phyloP scores from a whole-genome alignment of 2,888 invertebrate species.

The Leistus spinibarbis region DNA sequence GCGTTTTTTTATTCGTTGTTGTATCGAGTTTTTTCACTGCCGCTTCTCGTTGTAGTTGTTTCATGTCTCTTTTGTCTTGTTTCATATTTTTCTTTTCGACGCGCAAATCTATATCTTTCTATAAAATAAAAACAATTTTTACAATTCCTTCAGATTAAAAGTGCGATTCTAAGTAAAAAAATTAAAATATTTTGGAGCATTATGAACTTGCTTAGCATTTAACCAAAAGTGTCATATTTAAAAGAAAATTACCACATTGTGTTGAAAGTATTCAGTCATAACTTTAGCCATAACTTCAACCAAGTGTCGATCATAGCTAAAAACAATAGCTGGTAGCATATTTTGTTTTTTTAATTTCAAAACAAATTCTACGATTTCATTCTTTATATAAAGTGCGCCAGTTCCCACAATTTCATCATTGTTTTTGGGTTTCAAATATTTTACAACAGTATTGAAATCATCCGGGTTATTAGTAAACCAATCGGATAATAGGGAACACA shows the following conservation, averaged over 20 bases:
- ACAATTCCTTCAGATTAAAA: too few species aligned
- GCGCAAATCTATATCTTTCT: background rate
- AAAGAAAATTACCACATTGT: constrained; percentile 17
- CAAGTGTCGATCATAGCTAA: constrained; percentile 42
- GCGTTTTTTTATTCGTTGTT: background rate
- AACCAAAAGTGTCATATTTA: too few species aligned
- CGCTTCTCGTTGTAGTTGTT: background rate
- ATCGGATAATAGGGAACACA: constrained; percentile 31
- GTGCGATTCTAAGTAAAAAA: too few species aligned
- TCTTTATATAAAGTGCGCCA: constrained; percentile 8
- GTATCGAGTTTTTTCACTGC: background rate
- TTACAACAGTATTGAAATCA: constrained; percentile 26
- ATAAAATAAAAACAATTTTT: too few species aligned
- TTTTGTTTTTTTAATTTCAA: constrained; percentile 39
- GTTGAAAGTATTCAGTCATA: constrained; percentile 16
- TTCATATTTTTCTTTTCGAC: background rate
- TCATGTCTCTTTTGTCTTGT: background rate
- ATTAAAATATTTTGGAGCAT: too few species aligned
- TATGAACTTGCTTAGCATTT: too few species aligned
- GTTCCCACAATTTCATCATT: constrained; percentile 12
- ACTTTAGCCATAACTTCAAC: constrained; percentile 25
- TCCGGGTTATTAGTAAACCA: constrained; percentile 37
- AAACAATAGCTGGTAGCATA: constrained; percentile 44
- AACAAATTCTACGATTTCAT: constrained; percentile 18
- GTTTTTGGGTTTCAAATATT: constrained; percentile 15